Conservation (phyloP, 92 coral and sea anemone genomes). For the Metridium senile region DNA sequence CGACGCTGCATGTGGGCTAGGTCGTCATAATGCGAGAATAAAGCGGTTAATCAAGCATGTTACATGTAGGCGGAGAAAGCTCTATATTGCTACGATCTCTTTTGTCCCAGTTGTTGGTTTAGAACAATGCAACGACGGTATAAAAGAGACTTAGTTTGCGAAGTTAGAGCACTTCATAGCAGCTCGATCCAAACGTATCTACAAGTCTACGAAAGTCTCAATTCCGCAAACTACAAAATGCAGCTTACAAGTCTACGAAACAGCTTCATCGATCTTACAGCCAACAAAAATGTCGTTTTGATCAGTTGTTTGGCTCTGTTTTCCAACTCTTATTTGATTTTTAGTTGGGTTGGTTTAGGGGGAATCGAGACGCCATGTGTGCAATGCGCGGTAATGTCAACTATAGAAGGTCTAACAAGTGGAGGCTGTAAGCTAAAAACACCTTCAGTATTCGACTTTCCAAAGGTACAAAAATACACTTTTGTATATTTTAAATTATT, state of each 20-base stretch:
- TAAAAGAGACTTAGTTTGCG: neutral
- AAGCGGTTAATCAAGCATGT: neutral
- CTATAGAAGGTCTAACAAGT: conserved; percentile 47
- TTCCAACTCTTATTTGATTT: conserved; percentile 43
- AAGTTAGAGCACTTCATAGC: neutral
- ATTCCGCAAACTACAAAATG: neutral
- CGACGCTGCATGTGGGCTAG: neutral
- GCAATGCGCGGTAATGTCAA: conserved; percentile 68
- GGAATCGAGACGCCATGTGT: conserved; percentile 69
- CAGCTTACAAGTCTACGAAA: conserved; percentile 17
- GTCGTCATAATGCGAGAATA: neutral
- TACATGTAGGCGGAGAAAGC: conserved; percentile 15
- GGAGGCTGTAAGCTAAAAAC: conserved; percentile 35
- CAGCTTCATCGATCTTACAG: neutral
- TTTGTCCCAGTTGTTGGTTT: neutral
- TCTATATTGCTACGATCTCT: neutral
- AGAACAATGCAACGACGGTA: neutral
- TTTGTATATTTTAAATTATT: no score
- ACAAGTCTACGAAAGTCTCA: neutral
- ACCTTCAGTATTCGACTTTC: conserved; percentile 39
- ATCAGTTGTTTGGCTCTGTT: conserved; percentile 41
- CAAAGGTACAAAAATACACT: conserved; percentile 52
- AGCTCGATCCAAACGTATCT: neutral
- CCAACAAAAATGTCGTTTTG: conserved; percentile 11
- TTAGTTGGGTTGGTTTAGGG: conserved; percentile 38